These are phyloP conservation scores for Motacilla alba DNA, from an alignment of 2,113 vertebrate species.

Conservation along the genomic window DNA sequence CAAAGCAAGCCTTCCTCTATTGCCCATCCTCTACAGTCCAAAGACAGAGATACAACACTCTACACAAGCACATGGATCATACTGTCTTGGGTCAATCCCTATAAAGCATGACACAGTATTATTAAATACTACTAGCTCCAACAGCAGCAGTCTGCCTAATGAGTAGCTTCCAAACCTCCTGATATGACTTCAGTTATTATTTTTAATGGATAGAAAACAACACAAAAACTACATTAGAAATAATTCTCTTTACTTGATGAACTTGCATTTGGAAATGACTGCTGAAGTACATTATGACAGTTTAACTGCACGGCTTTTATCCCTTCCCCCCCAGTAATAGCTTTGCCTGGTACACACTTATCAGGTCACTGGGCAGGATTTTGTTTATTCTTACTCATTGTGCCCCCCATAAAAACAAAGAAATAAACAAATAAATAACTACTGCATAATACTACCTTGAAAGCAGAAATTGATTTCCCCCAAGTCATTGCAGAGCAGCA, in stretches of 20 bases:
- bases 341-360: neutral
- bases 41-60: neutral
- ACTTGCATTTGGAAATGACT: neutral
- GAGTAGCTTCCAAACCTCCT: neutral
- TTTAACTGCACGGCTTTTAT: neutral
- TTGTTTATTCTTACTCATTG: neutral
- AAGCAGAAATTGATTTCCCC: neutral
- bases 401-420: neutral
- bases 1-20: neutral
- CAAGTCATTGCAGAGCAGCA: neutral
- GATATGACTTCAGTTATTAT: neutral
- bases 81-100: neutral
- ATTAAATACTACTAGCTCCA: conserved; percentile 9
- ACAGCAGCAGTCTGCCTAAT: neutral
- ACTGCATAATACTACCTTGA: neutral
- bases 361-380: neutral
- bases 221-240: neutral
- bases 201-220: conserved; percentile 13
- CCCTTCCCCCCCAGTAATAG: fast-evolving
- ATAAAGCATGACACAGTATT: conserved; percentile 2
- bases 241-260: neutral
- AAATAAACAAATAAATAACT: neutral
- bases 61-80: neutral
- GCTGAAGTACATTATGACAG: neutral
- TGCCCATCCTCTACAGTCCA: neutral